Base-by-base conservation (phyloP, 2,797 vertebrate species). In the Chelonia mydas region DNA sequence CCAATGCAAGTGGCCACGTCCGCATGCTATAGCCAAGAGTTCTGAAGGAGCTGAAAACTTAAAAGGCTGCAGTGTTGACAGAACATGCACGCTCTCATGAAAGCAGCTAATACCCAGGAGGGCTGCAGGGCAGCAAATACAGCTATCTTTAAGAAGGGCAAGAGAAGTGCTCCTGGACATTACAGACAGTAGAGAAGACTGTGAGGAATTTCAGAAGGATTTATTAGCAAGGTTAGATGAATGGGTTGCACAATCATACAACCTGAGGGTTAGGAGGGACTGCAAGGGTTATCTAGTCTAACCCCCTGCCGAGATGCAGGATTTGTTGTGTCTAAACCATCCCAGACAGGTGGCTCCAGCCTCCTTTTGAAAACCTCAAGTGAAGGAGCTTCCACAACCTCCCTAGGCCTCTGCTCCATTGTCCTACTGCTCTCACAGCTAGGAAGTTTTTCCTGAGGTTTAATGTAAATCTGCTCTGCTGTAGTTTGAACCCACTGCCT, bases 21-120 rank as follows among this genome's bases (percentile, higher is more conserved):
- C 91, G 80, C 89, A 28, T 85, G 92, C 91, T 96, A 93, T 91
- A 94, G 87, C 93, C 87, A 89, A 89, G 90, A 92, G 92, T 81
- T 91, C 94, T 87, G 55, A 25, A 94, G 90, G 94, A 97, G 94
- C 89, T 82, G 8, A 93, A 86, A 92, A 94, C 96, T 96, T 94
- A 86, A 96, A 93, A 96, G 96, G 95, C 96, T 96, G 94, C 94
- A 96, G 88, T 76, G 90, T 90, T 82, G 86, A 90, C 81, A 85
- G 90, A 90, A 93, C 72, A 97, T 91, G 54, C 89, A 78, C 93
- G 93, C 93, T 89, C 94, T 94, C 91, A 92, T 95, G 81, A 89
- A 84, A 95, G 95, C 91, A 10, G 33, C 61, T 4, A 37, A 68
- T 5, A 4, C 61, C 16, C 17, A n/a, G 61, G 16, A 68, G 4